Evolutionary conservation across 1,140 invertebrate species (phyloP).

Genomic region (Aphaenogaster rudis): DNA sequence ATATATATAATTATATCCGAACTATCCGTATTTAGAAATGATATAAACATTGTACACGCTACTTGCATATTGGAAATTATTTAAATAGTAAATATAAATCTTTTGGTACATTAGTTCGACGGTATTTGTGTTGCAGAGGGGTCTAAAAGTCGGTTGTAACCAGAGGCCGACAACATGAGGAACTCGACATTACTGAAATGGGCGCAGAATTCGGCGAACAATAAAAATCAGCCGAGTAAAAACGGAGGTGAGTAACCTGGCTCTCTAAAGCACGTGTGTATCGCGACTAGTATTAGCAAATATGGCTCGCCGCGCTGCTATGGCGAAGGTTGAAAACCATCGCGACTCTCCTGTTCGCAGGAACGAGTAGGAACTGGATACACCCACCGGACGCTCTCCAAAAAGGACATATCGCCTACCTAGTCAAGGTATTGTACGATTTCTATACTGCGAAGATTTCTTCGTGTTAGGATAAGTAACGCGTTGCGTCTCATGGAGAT

Average conservation of each 20-base stretch:
- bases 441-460: not conserved
- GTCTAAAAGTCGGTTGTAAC: conserved; percentile 66
- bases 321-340: conserved; percentile 43
- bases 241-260: conserved; percentile 78
- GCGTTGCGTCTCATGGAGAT: not conserved
- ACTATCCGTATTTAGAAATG: not conserved
- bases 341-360: conserved; percentile 79
- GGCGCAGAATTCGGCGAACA: conserved; percentile 88
- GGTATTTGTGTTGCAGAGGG: conserved; percentile 76
- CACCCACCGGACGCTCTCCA: conserved; percentile 97
- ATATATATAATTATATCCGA: not conserved
- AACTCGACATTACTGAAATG: conserved; percentile 89
- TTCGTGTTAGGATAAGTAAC: not conserved
- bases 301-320: not conserved
- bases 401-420: conserved; percentile 97
- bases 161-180: conserved; percentile 83
- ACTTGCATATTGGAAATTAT: conserved; percentile 5
- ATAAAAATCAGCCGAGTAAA: conserved; percentile 86
- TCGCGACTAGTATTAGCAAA: conserved; percentile 26
- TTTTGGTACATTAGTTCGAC: not conserved
- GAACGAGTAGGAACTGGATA: conserved; percentile 93
- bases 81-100: no score
- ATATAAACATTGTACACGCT: not conserved
- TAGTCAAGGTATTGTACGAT: conserved; percentile 95
- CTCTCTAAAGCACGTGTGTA: not conserved